Percentiles rank a stretch among this genome's conserved stretches.
Evolutionary conservation across 37 sponge, comb jelly and placozoan species (phyloP).

Genomic region (Spongilla lacustris): DNA sequence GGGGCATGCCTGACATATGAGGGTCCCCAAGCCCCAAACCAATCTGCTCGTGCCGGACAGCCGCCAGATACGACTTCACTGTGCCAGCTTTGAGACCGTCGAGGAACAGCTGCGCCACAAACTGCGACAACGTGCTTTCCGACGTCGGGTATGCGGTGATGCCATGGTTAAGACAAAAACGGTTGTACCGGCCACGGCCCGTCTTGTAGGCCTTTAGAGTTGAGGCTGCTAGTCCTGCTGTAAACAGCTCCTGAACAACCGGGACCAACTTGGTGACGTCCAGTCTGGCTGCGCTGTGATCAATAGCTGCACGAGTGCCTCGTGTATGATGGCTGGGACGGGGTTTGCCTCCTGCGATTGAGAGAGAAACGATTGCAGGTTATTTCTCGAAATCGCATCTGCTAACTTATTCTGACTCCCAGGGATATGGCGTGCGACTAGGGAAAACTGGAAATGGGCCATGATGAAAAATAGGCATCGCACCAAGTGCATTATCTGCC

Average conservation of each 20-base stretch:
- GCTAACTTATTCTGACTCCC: slow-evolving; percentile 24
- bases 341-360: not conserved
- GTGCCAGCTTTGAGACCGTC: slow-evolving; percentile 11
- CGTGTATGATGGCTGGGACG: not conserved
- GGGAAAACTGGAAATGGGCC: slow-evolving; percentile 13
- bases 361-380: not conserved
- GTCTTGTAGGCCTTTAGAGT: slow-evolving; percentile 20
- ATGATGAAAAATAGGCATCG: slow-evolving; percentile 34
- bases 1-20: too few relatives aligned
- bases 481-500: slow-evolving; percentile 15
- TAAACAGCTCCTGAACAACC: slow-evolving; percentile 1
- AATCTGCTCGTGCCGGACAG: slow-evolving; percentile 27
- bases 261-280: slow-evolving; percentile 38
- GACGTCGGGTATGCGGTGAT: slow-evolving; percentile 21
- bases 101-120: slow-evolving; percentile 24
- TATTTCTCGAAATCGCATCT: slow-evolving; percentile 41
- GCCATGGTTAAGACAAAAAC: slow-evolving; percentile 12
- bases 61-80: slow-evolving; percentile 32
- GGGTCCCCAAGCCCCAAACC: slow-evolving; percentile 4
- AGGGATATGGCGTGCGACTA: slow-evolving; percentile 10
- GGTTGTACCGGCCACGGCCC: slow-evolving; percentile 15
- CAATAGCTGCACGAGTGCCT: slow-evolving; percentile 2
- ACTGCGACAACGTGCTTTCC: slow-evolving; percentile 18
- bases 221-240: slow-evolving; percentile 30
- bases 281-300: slow-evolving; percentile 40